Evolutionary conservation across 2,797 vertebrate species (phyloP), one percentile per base, ranked within the genome.

Genomic region (Neosilurus mollespiculum): DNA sequence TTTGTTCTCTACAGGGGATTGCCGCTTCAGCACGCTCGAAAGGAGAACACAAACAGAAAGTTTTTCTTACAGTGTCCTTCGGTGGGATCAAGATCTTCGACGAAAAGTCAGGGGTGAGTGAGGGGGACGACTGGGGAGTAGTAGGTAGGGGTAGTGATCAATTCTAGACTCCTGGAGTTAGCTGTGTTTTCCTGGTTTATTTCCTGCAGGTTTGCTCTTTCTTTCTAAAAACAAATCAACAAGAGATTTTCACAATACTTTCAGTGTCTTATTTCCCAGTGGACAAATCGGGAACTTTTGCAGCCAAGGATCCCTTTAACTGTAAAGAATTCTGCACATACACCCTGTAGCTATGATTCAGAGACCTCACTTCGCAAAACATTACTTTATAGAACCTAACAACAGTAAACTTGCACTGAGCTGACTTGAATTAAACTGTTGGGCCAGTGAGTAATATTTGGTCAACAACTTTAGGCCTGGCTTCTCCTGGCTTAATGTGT

Each of bases 81-180:
- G 96, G 97, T 90, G 98, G 98, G 91, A 99, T 99, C 96, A 99
- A 98, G 94, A 99, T 99, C 94, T 99, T 97, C 85, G 97, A 99
- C 92, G 98, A 99, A 92, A 99, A 99, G 94, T 96, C 96, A 82
- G 98, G 98, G 95, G 98, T 99, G 94, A 97, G 97, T 90, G 87
- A 16, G 66, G 24, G 22, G 76, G 62, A 51, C 49, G 20, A 70
- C 26, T 56, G 82, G 43, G 49, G 0, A 66, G 26, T 59, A 6
- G 18, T 37, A 34, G 11, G 20, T 20, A 2, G 4, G 4, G 49
- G 51, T 10, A 15, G 24, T 58, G 5, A 49, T 54, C 18, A 26
- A n/a, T 85, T 80, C 24, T 73, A 53, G 65, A 49, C n/a, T n/a
- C 51, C 56, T 49, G 24, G 26, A n/a, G 30, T n/a, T 73, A n/a